Evolutionary conservation across 1,140 invertebrate genomes (phyloP).

Genomic region (Conus ventricosus): DNA sequence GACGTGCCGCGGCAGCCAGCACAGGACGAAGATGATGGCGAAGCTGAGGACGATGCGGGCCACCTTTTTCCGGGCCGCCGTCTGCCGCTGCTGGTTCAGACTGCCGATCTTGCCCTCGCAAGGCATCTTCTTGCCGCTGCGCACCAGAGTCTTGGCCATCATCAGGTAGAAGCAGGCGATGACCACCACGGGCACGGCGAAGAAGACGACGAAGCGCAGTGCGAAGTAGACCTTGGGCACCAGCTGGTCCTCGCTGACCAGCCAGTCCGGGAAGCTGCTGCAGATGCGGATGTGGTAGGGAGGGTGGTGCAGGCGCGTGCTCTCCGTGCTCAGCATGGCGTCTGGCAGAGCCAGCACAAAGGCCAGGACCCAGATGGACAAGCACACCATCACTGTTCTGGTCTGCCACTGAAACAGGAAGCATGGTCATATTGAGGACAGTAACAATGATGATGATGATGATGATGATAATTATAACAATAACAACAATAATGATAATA

Average conservation of each 20-base stretch:
- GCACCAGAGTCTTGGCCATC: constrained; percentile 90
- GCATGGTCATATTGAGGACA: no score
- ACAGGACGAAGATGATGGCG: constrained; percentile 91
- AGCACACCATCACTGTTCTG: constrained; percentile 77
- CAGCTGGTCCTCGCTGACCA: constrained; percentile 61
- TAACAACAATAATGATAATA: no score
- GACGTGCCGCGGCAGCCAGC: constrained; percentile 89
- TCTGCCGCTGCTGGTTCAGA: constrained; percentile 79
- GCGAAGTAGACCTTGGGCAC: constrained; percentile 85
- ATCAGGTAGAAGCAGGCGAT: constrained; percentile 90
- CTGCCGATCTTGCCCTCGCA: constrained; percentile 59
- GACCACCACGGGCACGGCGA: constrained; percentile 87
- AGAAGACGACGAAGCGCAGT: constrained; percentile 87
- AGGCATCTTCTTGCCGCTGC: constrained; percentile 80
- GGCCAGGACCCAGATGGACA: constrained; percentile 87
- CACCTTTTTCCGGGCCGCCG: constrained; percentile 90
- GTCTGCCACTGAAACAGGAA: constrained; percentile 72
- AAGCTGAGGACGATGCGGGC: constrained; percentile 92
- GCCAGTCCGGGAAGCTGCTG: constrained; percentile 85
- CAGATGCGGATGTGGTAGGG: constrained; percentile 81
- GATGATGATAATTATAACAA: no score
- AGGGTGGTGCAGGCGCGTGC: neutral
- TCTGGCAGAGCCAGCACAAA: constrained; percentile 86
- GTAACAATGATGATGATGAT: no score
- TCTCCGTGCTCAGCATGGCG: constrained; percentile 66